Evolutionary conservation across 2,113 vertebrate genomes (phyloP), one percentile per base, ranked within the genome.

Genomic region (Symphodus melops): DNA sequence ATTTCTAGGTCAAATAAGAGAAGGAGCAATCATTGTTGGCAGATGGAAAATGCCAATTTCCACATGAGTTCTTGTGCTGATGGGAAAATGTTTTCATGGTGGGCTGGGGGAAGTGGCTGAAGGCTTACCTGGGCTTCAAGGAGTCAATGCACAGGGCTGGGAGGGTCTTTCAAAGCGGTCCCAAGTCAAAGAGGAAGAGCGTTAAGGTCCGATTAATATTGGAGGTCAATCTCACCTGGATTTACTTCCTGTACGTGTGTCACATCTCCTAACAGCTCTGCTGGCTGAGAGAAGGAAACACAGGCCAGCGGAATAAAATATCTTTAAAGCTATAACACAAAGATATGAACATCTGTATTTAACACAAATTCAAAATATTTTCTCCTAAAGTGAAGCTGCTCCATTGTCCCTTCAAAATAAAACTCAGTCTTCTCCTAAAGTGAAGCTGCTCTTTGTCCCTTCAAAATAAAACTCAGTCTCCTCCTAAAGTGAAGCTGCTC

Each of bases 201-300:
- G 12, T 46, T 5, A 46, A 17, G 39, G 39, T 71, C 19, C 33
- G 44, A 69, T 69, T 57, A 68, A 65, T 73, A 53, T 3, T 63
- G 20, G 36, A 61, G 42, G 52, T 55, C 49, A 46, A 19, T 36
- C 75, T 81, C 28, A 65, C 44, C 39, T 1, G 36, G 11, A 77
- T 68, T 12, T 39, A 55, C 19, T 25, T 37, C 19, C 14, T 44
- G 3, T 69, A 14, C 67, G 17, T 41, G 23, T 48, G 20, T 7
- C 23, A 68, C 72, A 46, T 5, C 25, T 42, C 36, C 21, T 54
- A 69, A 44, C 20, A 39, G 10, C 23, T n/a, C 37, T 16, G 16
- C 13, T 48, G 4, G 44, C 5, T 48, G 14, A 48, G 16, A 39
- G 37, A 39, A 39, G 7, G 9, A 39, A 39, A 39, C 37, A 39